Evolutionary conservation across 2,888 invertebrate species (phyloP).

Genomic region (Brenthis daphne): DNA sequence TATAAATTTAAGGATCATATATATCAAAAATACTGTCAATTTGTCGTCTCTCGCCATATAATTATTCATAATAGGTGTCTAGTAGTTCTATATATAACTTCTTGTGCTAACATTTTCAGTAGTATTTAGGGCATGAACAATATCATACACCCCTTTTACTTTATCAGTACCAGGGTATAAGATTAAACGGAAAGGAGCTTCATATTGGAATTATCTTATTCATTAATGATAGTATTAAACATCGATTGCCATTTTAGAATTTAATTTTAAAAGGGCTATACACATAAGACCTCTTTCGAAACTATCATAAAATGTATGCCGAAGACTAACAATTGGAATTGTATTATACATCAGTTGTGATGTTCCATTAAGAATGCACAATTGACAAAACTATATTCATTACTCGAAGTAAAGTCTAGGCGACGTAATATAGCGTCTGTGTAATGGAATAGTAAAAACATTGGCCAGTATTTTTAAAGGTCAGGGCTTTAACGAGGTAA

Average conservation of each 20-base stretch:
- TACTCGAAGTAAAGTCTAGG: background rate
- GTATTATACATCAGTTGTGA: background rate
- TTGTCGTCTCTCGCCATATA: constrained; percentile 39
- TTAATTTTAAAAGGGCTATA: constrained; percentile 38
- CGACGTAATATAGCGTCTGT: background rate
- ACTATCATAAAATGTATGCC: background rate
- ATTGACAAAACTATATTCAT: background rate
- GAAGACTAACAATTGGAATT: background rate
- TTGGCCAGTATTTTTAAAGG: constrained; percentile 64
- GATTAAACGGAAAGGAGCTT: constrained; percentile 30
- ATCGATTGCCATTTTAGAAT: constrained; percentile 39
- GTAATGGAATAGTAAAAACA: constrained; percentile 32
- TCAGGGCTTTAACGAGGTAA: constrained; percentile 41
- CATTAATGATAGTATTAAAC: constrained; percentile 24
- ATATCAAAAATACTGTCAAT: constrained; percentile 21
- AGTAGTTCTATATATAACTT: constrained; percentile 31
- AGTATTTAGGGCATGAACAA: constrained; percentile 26
- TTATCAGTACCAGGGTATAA: constrained; percentile 33
- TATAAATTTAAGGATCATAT: constrained; percentile 9
- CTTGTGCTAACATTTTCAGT: constrained; percentile 28
- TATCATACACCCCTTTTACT: constrained; percentile 16
- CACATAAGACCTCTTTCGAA: constrained; percentile 1
- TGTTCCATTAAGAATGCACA: background rate
- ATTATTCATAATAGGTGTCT: constrained; percentile 35
- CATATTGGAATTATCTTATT: constrained; percentile 18